A percentile compares a stretch with the other conserved stretches of the same genome.
Conservation (phyloP, 1,140 invertebrate species). For the Lysiphlebus fabarum region DNA sequence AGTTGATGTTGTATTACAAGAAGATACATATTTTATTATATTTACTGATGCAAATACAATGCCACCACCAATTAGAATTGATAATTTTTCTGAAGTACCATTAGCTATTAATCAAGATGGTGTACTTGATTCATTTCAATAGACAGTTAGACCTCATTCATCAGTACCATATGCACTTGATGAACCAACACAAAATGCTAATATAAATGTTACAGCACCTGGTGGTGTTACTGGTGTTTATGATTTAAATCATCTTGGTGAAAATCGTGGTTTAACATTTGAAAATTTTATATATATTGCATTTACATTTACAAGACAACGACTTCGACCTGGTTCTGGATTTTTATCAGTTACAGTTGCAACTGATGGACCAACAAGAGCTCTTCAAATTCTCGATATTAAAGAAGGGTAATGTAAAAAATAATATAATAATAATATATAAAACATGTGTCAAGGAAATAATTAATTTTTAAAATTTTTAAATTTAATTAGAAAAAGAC, state of each 20-base stretch:
- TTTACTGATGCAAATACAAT: slow-evolving; percentile 86
- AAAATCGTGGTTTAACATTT: too few species aligned
- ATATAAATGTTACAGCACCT: too few species aligned
- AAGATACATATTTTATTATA: slow-evolving; percentile 86
- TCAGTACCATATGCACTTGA: slow-evolving; percentile 83
- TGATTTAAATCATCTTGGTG: slow-evolving; percentile 74
- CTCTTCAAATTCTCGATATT: too few species aligned
- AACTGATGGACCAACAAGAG: too few species aligned
- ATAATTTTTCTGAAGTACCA: slow-evolving; percentile 90
- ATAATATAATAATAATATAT: too few species aligned
- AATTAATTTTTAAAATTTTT: slow-evolving; percentile 95
- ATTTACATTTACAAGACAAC: too few species aligned
- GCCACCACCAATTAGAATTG: slow-evolving; percentile 92
- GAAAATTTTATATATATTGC: too few species aligned
- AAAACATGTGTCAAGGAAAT: too few species aligned
- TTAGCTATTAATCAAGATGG: slow-evolving; percentile 77
- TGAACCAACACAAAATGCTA: slow-evolving; percentile 73
- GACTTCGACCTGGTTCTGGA: too few species aligned
- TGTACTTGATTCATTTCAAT: slow-evolving; percentile 62
- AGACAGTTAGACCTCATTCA: slow-evolving; percentile 69
- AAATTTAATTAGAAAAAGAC: too few species aligned
- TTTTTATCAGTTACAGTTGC: too few species aligned
- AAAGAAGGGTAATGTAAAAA: too few species aligned
- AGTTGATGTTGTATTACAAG: slow-evolving; percentile 85
- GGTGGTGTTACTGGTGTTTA: slow-evolving; percentile 83